Base-by-base conservation (phyloP, 2,113 vertebrate species). In the Lontra canadensis region DNA sequence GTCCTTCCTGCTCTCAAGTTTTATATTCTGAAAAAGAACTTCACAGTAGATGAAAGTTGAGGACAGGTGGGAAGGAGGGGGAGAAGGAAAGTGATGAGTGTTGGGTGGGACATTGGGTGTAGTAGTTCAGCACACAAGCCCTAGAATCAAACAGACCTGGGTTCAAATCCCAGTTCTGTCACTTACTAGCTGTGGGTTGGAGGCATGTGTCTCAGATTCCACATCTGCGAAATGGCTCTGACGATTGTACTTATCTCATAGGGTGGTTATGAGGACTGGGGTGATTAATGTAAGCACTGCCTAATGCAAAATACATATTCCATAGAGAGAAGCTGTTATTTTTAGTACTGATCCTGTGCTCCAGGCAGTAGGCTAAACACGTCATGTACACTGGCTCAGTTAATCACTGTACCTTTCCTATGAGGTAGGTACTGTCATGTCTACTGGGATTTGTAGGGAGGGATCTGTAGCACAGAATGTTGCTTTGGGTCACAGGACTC, bases 261-360 rank as follows among this genome's bases (percentile, higher is more conserved):
- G 42, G 55, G 36, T 61, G 49, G 94, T 78, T 76, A 55, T 7
- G 69, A 95, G 73, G 67, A 74, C 52, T 67, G 69, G 34, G 8
- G 39, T 34, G 71, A 79, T 81, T 84, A 31, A 57, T 9, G 25
- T 47, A 71, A 92, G 59, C 25, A 1, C 49, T 52, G 12, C 73
- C 69, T 84, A 63, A 78, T 92, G 61, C 76, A 63, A 39, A 67
- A 13, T 71, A 67, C 82, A 57, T 49, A 25, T 31, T 74, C 85
- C 15, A 2, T 31, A 55, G 82, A 55, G 63, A 76, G 55, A 88
- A 34, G 31, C 44, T 80, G 47, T 55, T 80, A 6, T 67, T 94
- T 94, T 97, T 47, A 81, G 78, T 36, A 39, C n/a, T 90, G 81
- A 94, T 90, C 61, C 65, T 57, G 8, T 59, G 63, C 63, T 76